phyloP scores from a whole-genome alignment of 2,113 vertebrate genomes.

The Taurulus bubalis region DNA sequence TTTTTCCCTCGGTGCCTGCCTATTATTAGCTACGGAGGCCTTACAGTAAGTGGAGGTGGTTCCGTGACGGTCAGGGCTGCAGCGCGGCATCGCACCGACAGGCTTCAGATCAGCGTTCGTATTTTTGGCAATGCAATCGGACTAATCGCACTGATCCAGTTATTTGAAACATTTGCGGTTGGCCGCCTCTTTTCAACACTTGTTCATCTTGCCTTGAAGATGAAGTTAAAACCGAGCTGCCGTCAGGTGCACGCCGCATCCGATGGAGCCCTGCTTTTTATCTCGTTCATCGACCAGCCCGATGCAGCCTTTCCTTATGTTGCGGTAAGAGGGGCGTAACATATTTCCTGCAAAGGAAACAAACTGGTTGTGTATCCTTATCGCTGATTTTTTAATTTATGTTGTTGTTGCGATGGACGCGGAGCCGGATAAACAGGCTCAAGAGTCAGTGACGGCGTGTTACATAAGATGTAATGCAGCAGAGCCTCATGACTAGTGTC shows the following conservation, averaged over 20 bases:
- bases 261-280: constrained; percentile 74
- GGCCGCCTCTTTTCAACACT: constrained; percentile 45
- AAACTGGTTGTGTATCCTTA: neutral
- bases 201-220: constrained; percentile 68
- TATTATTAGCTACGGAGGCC: constrained; percentile 78
- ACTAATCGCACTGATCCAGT: constrained; percentile 22
- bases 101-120: constrained; percentile 26
- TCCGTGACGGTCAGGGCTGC: constrained; percentile 68
- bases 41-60: constrained; percentile 62
- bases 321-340: constrained; percentile 78
- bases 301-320: constrained; percentile 82
- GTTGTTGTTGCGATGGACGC: constrained; percentile 12
- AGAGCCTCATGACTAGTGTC: constrained; percentile 73
- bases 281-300: constrained; percentile 74
- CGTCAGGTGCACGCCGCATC: constrained; percentile 77
- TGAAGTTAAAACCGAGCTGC: constrained; percentile 76
- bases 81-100: constrained; percentile 51
- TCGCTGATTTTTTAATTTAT: neutral
- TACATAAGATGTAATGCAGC: constrained; percentile 82
- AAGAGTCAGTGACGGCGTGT: constrained; percentile 70
- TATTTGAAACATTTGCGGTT: constrained; percentile 23
- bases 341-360: neutral
- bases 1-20: constrained; percentile 47
- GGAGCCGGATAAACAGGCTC: constrained; percentile 64
- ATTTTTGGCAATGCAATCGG: constrained; percentile 20